Evolutionary conservation across 2,888 invertebrate species (phyloP), one percentile per base, ranked within the genome.

Genomic region (Masnerella sp.): DNA sequence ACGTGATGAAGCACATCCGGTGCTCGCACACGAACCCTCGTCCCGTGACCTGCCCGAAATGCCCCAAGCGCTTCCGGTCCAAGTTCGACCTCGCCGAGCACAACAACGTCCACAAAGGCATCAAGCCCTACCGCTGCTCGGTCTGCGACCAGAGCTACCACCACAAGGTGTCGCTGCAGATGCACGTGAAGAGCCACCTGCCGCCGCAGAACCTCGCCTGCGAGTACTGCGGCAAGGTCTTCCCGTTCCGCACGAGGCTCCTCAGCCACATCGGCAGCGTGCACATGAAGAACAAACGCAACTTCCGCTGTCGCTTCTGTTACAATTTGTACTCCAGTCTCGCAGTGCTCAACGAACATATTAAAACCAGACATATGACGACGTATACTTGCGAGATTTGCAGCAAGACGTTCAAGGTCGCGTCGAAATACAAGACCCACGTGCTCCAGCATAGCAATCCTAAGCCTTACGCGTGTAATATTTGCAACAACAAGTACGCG

Each of bases 1-100:
- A 87, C 61, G 87, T 87, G 2, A 87, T 87, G 85, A 87, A 87
- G 47, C 87, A 87, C 64, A 87, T 87, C 4, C 79, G 87, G 65
- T 87, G 87, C 42, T 87, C 87, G 2, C 87, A 87, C 51, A 87
- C 87, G 1, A 87, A 87, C 79, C 87, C 87, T 1, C 78, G 87
- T 28, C 87, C 87, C 0, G 85, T 87, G 74, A 83, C 83, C 8
- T 87, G 87, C 61, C 85, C 87, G 0, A 86, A 87, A 54, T 87
- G 87, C 54, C 87, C 87, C 2, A 87, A 87, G 59, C 79, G 87
- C 69, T 87, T 87, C 58, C 80, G 87, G 22, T 87, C 87, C 1
- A 87, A 87, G 56, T 87, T 87, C 51, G 87, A 87, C 64, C 77
- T 87, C 1, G 84, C 86, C 1, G 87, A 87, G 30, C 87, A 87